Base-by-base conservation (phyloP, 2,797 vertebrate species). In the Sebastolobus altivelis region DNA sequence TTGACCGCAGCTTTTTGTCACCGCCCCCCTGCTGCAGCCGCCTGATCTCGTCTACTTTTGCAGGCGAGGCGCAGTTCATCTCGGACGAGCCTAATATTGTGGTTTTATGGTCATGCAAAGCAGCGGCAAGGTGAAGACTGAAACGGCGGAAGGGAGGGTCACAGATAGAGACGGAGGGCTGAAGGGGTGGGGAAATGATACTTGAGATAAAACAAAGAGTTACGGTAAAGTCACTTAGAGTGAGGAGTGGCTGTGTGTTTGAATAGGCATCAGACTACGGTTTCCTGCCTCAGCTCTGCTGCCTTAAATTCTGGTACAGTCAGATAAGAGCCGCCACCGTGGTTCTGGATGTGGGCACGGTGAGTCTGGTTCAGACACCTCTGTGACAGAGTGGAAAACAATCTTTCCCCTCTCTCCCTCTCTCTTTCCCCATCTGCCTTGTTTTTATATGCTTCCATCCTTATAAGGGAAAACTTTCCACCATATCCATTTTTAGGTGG, bases 401-500 rank as follows among this genome's bases (percentile, higher is more conserved):
- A 85, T 82, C 87, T 90, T 89, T 91, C 90, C 83, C 90, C 40
- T 22, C 58, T 46, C 43, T 46, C 43, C 8, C 8, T 83, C 87
- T 79, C 88, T 88, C 83, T 84, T 89, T 92, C 93, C 91, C 92
- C 87, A 88, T 92, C 88, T 85, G 81, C 75, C 85, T 86, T 94
- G 93, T 94, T 95, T 95, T 95, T 94, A 95, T 94, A 95, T 91
- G 91, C 89, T 80, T 82, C 90, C 89, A 81, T 81, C 81, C 82
- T 91, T 92, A 88, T 92, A 92, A 89, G 89, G 91, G 90, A 90
- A 94, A 95, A 95, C 93, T 95, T 96, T 96, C 95, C 95, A 94
- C 90, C 92, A 92, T 93, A 94, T 94, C 94, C 95, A 95, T 96
- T 96, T 96, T 96, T 96, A 95, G 94, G 93, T 89, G 87, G 87